phyloP scores from a whole-genome alignment of 1,140 invertebrate species.

The Drosophila ercepeae region DNA sequence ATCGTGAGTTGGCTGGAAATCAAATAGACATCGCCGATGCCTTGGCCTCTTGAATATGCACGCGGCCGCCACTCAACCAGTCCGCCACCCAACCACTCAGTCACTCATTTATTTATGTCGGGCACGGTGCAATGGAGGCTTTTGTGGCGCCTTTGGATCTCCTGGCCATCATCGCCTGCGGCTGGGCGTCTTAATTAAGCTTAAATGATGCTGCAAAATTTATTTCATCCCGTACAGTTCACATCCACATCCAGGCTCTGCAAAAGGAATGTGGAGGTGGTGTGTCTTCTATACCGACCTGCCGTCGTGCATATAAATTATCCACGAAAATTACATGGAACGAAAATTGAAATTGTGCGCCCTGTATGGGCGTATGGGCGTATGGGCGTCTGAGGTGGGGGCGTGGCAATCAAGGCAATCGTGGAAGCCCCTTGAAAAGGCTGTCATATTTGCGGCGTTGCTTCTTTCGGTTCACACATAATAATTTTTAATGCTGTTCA shows the following conservation, averaged over 20 bases:
- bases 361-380: slow-evolving; percentile 4
- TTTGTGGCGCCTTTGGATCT: slow-evolving; percentile 52
- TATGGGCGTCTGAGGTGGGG: slow-evolving; percentile 15
- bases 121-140: slow-evolving; percentile 58
- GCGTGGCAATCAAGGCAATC: slow-evolving; percentile 3
- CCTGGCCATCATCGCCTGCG: slow-evolving; percentile 55
- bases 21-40: slow-evolving; percentile 53
- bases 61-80: slow-evolving; percentile 51
- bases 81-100: slow-evolving; percentile 51
- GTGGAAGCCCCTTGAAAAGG: slow-evolving; percentile 9
- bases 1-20: slow-evolving; percentile 74
- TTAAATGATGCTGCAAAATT: slow-evolving; percentile 83
- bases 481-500: slow-evolving; percentile 77
- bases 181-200: slow-evolving; percentile 78
- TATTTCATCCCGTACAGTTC: slow-evolving; percentile 76
- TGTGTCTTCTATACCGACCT: slow-evolving; percentile 68
- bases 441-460: slow-evolving; percentile 59
- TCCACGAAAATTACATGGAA: slow-evolving; percentile 74
- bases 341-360: slow-evolving; percentile 69
- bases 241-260: slow-evolving; percentile 21
- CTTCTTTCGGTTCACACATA: slow-evolving; percentile 47
- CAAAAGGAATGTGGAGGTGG: slow-evolving; percentile 9
- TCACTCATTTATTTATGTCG: slow-evolving; percentile 77
- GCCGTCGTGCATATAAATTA: slow-evolving; percentile 75
- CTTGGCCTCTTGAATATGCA: slow-evolving; percentile 54